Evolutionary conservation across 2,888 invertebrate species (phyloP).

Genomic region (Melanophora roralis): DNA sequence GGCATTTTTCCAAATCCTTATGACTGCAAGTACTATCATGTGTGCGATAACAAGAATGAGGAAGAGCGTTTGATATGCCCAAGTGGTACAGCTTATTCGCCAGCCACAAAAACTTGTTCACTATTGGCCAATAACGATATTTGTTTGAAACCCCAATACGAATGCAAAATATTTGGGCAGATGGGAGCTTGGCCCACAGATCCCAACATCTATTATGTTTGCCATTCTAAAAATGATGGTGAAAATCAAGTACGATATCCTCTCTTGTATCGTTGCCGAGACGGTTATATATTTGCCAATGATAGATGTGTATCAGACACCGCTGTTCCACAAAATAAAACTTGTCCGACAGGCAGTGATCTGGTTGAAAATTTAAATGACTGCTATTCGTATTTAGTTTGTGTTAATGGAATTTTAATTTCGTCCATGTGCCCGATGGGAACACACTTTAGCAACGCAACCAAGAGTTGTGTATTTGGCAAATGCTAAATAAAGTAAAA

Average conservation of each 20-base stretch:
- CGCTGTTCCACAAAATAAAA: conserved; percentile 3
- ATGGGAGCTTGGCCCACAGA: conserved; percentile 69
- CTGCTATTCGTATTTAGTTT: conserved; percentile 53
- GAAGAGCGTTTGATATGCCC: conserved; percentile 66
- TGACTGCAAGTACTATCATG: conserved; percentile 72
- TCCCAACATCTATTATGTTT: conserved; percentile 70
- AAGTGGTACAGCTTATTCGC: conserved; percentile 68
- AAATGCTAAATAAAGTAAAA: conserved; percentile 53
- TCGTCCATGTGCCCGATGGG: conserved; percentile 57
- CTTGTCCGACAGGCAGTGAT: conserved; percentile 21
- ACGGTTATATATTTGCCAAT: conserved; percentile 65
- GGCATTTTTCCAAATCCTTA: conserved; percentile 74
- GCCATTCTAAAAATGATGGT: conserved; percentile 59
- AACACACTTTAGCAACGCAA: conserved; percentile 59
- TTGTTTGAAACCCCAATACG: conserved; percentile 68
- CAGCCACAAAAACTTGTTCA: conserved; percentile 66
- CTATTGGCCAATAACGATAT: conserved; percentile 62
- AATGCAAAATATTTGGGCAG: conserved; percentile 67
- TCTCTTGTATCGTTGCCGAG: conserved; percentile 68
- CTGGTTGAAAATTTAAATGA: conserved; percentile 31
- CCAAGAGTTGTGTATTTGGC: conserved; percentile 56
- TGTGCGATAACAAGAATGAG: conserved; percentile 66
- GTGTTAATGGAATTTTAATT: conserved; percentile 47
- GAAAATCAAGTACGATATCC: conserved; percentile 65
- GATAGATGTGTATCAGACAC: conserved; percentile 58